A percentile compares a stretch with the other conserved stretches of the same genome.
Evolutionary conservation across 2,888 invertebrate genomes (phyloP).

Genomic region (Ectropis crepuscularia): DNA sequence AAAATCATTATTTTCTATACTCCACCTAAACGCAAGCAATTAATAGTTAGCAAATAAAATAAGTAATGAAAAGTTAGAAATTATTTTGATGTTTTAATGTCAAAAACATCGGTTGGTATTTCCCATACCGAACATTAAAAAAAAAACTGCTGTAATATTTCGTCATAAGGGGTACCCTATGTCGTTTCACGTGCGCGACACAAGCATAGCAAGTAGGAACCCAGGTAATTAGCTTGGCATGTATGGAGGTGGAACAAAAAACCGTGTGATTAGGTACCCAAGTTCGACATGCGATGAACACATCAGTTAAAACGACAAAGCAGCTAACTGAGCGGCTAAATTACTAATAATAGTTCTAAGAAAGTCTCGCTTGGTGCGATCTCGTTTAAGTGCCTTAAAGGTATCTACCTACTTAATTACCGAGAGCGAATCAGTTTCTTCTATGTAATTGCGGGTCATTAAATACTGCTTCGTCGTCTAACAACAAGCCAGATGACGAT

Average conservation of each 20-base stretch:
- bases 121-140: not conserved
- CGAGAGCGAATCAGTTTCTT: too few species aligned
- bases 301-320: conserved; percentile 35
- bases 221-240: conserved; percentile 26
- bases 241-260: conserved; percentile 30
- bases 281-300: conserved; percentile 34
- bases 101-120: too few species aligned
- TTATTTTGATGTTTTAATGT: too few species aligned
- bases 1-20: too few species aligned
- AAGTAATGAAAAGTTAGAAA: too few species aligned
- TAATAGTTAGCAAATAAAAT: too few species aligned
- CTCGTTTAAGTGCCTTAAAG: not conserved
- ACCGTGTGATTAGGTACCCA: not conserved
- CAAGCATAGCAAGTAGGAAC: conserved; percentile 12
- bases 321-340: conserved; percentile 23
- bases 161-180: too few species aligned
- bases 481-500: too few species aligned
- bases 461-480: too few species aligned
- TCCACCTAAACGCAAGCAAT: too few species aligned
- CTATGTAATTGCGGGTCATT: too few species aligned
- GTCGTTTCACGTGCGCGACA: conserved; percentile 11
- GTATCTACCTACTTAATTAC: not conserved
- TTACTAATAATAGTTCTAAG: conserved; percentile 22
- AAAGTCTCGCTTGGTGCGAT: conserved; percentile 9
- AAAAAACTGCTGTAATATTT: too few species aligned